Evolutionary conservation across 2,888 invertebrate genomes (phyloP).

Genomic region (Oligia latruncula): DNA sequence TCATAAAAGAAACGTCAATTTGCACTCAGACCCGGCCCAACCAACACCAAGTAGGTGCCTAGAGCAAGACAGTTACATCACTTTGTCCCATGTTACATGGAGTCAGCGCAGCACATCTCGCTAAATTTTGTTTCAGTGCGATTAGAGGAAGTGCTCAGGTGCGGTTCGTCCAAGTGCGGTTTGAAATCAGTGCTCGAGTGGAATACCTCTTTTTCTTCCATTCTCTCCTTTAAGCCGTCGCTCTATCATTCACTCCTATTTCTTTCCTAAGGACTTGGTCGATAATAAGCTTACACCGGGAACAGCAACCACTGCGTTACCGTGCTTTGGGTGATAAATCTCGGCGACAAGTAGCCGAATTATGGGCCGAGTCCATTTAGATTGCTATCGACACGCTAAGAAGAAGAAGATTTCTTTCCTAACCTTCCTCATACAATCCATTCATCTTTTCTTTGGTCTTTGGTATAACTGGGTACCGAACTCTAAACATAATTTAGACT

Average conservation of each 20-base stretch:
- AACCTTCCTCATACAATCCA: background rate
- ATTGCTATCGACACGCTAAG: no score
- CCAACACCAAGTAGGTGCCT: background rate
- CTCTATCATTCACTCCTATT: background rate
- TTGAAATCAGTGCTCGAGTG: no score
- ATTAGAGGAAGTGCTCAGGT: no score
- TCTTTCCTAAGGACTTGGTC: background rate
- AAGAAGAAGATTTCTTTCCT: background rate
- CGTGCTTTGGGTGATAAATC: no score
- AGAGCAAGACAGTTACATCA: background rate
- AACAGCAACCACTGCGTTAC: no score
- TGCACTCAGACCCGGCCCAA: background rate
- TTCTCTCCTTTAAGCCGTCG: background rate
- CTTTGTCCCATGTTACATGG: background rate
- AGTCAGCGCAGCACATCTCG: background rate
- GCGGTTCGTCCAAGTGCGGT: no score
- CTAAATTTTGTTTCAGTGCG: no score
- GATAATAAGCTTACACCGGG: no score
- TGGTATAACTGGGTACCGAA: no score
- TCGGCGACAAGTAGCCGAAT: no score
- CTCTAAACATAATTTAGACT: background rate
- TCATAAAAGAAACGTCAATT: constrained; percentile 32
- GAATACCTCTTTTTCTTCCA: background rate
- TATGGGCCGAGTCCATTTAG: no score
- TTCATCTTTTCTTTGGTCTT: no score